phyloP scores from a whole-genome alignment of 1,140 invertebrate species.

The Drosophila takahashii region DNA sequence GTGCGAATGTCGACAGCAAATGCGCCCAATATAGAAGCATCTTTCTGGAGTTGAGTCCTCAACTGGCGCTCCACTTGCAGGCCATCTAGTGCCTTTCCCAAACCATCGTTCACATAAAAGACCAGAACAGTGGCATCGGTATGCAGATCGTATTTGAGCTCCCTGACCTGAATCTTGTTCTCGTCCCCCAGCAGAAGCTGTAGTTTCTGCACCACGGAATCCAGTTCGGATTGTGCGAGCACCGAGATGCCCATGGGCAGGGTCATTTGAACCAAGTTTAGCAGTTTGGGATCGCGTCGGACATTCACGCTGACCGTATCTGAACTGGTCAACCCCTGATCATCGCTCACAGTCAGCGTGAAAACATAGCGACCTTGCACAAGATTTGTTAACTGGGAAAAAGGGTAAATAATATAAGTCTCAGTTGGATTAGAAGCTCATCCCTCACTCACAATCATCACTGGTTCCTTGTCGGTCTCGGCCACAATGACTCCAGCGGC shows the following conservation, averaged over 20 bases:
- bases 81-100: slow-evolving; percentile 85
- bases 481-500: slow-evolving; percentile 93
- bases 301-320: slow-evolving; percentile 95
- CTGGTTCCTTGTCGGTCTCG: slow-evolving; percentile 89
- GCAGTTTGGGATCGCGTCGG: slow-evolving; percentile 90
- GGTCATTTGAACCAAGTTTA: slow-evolving; percentile 92
- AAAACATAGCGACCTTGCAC: slow-evolving; percentile 95
- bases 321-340: slow-evolving; percentile 92
- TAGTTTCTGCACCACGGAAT: slow-evolving; percentile 85
- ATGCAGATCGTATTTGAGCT: slow-evolving; percentile 87
- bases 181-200: slow-evolving; percentile 90
- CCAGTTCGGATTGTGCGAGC: slow-evolving; percentile 80
- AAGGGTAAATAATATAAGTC: background rate
- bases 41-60: slow-evolving; percentile 89
- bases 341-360: slow-evolving; percentile 94
- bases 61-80: slow-evolving; percentile 87
- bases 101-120: slow-evolving; percentile 87
- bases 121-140: slow-evolving; percentile 87
- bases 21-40: slow-evolving; percentile 90
- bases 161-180: slow-evolving; percentile 87
- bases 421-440: background rate
- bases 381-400: slow-evolving; percentile 90
- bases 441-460: slow-evolving; percentile 89
- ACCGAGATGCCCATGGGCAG: slow-evolving; percentile 89
- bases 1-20: slow-evolving; percentile 92